A percentile compares a stretch with the other conserved stretches of the same genome.
Evolutionary conservation across 2,797 vertebrate genomes (phyloP).

Genomic region (Hyperoplus immaculatus): DNA sequence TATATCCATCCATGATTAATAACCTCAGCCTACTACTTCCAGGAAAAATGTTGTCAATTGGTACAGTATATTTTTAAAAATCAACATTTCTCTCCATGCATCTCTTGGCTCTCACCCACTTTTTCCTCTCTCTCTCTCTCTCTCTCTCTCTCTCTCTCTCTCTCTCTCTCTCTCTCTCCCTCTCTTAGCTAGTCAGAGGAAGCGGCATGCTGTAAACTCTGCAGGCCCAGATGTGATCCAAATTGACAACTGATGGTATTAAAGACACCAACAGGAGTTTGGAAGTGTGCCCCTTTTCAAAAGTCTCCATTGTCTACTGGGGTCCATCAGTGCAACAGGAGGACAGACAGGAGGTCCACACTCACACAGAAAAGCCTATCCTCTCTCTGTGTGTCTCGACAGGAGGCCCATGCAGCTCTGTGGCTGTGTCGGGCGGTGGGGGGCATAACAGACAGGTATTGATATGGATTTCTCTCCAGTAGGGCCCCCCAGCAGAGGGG

Average conservation of each 20-base stretch:
- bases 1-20: not conserved
- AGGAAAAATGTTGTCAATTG: not conserved
- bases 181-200: conserved; percentile 61
- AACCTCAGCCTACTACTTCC: not conserved
- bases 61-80: not conserved
- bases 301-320: conserved; percentile 64
- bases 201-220: conserved; percentile 63
- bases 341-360: conserved; percentile 74
- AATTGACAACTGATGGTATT: conserved; percentile 65
- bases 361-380: conserved; percentile 53
- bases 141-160: conserved; percentile 1
- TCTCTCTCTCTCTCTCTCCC: conserved; percentile 27
- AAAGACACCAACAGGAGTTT: conserved; percentile 62
- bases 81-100: not conserved
- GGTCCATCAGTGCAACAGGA: conserved; percentile 67
- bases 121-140: conserved; percentile 24
- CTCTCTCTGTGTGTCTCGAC: conserved; percentile 54
- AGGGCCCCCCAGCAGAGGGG: conserved; percentile 79
- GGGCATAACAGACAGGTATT: conserved; percentile 81
- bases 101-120: conserved; percentile 16
- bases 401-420: conserved; percentile 74
- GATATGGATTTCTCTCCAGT: conserved; percentile 82
- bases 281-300: conserved; percentile 80
- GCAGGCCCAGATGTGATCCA: conserved; percentile 78
- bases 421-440: conserved; percentile 69